A percentile compares a stretch with the other conserved stretches of the same genome.
Conservation (phyloP, 2,888 invertebrate species). For the Minunthozetes semirufus region DNA sequence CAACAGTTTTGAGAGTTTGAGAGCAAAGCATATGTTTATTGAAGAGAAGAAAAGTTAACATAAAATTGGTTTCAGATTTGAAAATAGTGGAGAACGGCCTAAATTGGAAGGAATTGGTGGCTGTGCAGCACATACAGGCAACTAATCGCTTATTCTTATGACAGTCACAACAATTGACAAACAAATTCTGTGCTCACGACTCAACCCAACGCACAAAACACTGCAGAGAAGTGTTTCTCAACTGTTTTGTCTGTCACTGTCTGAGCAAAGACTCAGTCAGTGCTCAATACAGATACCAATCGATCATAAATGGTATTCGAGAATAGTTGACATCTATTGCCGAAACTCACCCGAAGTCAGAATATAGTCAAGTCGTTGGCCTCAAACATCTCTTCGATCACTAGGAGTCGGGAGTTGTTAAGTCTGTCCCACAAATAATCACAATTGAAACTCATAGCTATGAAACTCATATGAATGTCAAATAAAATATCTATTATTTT, state of each 20-base stretch:
- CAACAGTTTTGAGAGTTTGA: background rate
- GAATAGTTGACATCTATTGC: constrained; percentile 1
- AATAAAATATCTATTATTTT: constrained; percentile 16
- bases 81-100: background rate
- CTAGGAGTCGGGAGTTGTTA: background rate
- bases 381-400: background rate
- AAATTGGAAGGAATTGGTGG: background rate
- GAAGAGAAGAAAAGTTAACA: background rate
- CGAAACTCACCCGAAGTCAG: background rate
- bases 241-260: background rate
- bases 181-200: constrained; percentile 21
- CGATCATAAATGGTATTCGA: constrained; percentile 13
- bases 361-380: background rate
- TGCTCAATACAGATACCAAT: constrained; percentile 3
- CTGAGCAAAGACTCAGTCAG: too few species aligned
- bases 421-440: background rate
- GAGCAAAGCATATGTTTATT: constrained; percentile 13
- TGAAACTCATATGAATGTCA: constrained; percentile 28
- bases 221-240: background rate
- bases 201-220: background rate
- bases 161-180: constrained; percentile 25
- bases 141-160: constrained; percentile 25
- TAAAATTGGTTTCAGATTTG: background rate
- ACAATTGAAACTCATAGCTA: background rate
- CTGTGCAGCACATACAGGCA: background rate